Evolutionary conservation across 2,888 invertebrate genomes (phyloP), one percentile per base, ranked within the genome.

Genomic region (Cryptus viduatorius): DNA sequence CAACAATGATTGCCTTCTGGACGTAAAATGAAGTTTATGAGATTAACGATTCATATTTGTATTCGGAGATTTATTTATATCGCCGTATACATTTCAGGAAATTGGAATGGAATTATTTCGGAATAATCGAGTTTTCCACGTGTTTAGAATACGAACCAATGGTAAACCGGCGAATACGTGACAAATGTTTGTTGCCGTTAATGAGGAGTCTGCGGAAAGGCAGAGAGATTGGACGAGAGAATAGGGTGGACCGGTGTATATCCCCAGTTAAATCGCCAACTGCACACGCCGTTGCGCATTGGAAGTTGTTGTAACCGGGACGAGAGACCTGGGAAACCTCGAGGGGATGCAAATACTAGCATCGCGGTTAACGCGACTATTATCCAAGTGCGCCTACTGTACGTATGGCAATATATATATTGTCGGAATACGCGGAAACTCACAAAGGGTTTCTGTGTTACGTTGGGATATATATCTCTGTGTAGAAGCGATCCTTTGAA

Each of bases 291-390:
- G 29, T 42, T 37, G 56, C 7, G 16, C 8, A 53, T 14, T 14
- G 56, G 53, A 56, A 71, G 37, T 71, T 71, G 56, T 19, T 19
- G 56, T 19, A 42, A 71, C 71, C 59, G 72, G 44, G 59, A 29
- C 72, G 44, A 72, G 59, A 59, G 44, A 24, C 24, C 59, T 24
- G 44, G 29, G 29, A 59, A 59, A 59, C 59, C 72, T 72, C 59
- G 44, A 44, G 56, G 59, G 59, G 44, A 59, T 31, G 59, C 59
- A 59, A 72, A 72, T 59, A 59, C 46, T 29, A 24, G 56, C 72
- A 59, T 59, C 19, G 29, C 29, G 46, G 59, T 59, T 46, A 29
- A 72, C 59, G 44, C 59, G 72, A n/a, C 59, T 59, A 72, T 59
- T 72, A 59, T 72, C n/a, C 53, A 16, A 44, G 29, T 19, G 24